Percentiles rank a stretch among this genome's conserved stretches.
phyloP scores from a whole-genome alignment of 1,140 invertebrate species.

The Trinorchestia longiramus region DNA sequence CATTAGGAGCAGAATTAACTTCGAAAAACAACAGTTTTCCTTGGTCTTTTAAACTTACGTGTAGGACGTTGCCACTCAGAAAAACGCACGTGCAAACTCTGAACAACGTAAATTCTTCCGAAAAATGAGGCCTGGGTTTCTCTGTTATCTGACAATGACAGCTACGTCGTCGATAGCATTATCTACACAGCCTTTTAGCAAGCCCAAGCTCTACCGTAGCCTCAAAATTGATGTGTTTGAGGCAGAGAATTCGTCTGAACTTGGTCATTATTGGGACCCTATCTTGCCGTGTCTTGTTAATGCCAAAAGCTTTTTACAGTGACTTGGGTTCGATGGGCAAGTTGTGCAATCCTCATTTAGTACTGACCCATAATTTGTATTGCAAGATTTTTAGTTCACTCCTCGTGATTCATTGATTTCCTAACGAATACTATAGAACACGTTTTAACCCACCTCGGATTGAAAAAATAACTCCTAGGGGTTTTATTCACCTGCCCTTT shows the following conservation, averaged over 20 bases:
- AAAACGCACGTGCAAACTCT: not conserved
- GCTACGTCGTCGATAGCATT: conserved; percentile 19
- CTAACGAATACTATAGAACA: not conserved
- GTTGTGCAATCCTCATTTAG: not conserved
- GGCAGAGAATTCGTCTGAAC: not conserved
- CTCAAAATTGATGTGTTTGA: not conserved
- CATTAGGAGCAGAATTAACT: not conserved
- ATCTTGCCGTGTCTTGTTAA: not conserved
- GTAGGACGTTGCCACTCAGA: not conserved
- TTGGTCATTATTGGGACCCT: not conserved
- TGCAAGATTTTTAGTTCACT: not conserved
- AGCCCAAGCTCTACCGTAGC: not conserved
- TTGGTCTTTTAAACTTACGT: not conserved
- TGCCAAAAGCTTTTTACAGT: not conserved
- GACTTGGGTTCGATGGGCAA: not conserved
- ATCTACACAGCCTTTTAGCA: not conserved
- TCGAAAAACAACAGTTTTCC: not conserved
- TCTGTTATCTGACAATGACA: conserved; percentile 36
- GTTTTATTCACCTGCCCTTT: not conserved
- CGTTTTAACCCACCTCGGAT: not conserved
- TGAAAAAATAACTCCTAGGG: not conserved
- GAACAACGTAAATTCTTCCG: not conserved
- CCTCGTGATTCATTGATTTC: not conserved
- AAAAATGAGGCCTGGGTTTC: not conserved
- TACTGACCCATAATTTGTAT: not conserved